Evolutionary conservation across 2,113 vertebrate genomes (phyloP).

Genomic region (Alaudala cheleensis): DNA sequence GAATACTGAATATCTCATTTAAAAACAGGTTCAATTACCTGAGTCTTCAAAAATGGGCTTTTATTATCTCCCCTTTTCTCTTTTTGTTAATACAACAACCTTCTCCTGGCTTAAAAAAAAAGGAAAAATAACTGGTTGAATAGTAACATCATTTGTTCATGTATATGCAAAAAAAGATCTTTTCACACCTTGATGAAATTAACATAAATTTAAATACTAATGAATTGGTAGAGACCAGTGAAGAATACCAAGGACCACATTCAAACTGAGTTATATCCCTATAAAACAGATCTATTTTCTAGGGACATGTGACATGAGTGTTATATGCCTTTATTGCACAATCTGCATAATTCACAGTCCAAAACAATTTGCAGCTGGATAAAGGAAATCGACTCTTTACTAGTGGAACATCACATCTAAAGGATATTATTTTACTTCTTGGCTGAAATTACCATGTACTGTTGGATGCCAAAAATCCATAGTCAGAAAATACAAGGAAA

Average conservation of each 20-base stretch:
- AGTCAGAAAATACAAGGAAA: not conserved
- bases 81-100: conserved; percentile 51
- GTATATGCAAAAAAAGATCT: conserved; percentile 79
- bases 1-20: not conserved
- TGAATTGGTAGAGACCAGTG: conserved; percentile 49
- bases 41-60: not conserved
- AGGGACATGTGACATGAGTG: conserved; percentile 29
- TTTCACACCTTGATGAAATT: conserved; percentile 80
- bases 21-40: not conserved
- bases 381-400: conserved; percentile 19
- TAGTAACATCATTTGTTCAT: conserved; percentile 74
- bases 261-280: conserved; percentile 20
- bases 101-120: conserved; percentile 29
- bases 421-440: conserved; percentile 39
- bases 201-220: conserved; percentile 82
- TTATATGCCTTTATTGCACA: conserved; percentile 30
- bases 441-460: conserved; percentile 5
- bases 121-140: conserved; percentile 39
- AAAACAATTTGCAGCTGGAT: not conserved
- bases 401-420: not conserved
- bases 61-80: not conserved
- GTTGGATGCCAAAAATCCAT: conserved; percentile 6
- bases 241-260: conserved; percentile 60
- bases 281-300: conserved; percentile 51
- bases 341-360: conserved; percentile 1